These are phyloP conservation scores for Leucophenga maculata DNA, from an alignment of 2,888 invertebrate genomes.

Conservation along the genomic window DNA sequence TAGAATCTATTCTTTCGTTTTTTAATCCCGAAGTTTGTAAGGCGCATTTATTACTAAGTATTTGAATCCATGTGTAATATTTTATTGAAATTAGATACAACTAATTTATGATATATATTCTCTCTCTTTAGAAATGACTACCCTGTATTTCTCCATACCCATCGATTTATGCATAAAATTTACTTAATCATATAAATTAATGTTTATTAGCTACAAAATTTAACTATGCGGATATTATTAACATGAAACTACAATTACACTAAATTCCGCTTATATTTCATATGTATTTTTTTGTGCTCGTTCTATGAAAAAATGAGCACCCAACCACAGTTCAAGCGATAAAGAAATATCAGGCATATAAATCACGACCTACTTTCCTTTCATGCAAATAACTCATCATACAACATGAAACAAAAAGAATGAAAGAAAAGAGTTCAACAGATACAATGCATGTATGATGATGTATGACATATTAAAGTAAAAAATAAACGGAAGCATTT, in stretches of 20 bases:
- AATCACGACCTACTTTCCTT: constrained; percentile 13
- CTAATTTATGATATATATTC: too few relatives aligned
- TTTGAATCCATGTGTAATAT: too few relatives aligned
- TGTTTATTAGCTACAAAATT: not conserved
- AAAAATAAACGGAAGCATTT: constrained; percentile 9
- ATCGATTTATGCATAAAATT: not conserved
- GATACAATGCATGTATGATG: not conserved
- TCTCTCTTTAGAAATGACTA: not conserved
- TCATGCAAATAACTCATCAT: not conserved
- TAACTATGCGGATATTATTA: not conserved
- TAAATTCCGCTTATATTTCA: not conserved
- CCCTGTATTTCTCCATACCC: not conserved
- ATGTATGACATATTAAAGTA: not conserved
- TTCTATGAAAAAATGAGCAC: too few relatives aligned
- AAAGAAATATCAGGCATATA: not conserved
- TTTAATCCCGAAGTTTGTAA: too few relatives aligned
- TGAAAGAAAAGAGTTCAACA: not conserved
- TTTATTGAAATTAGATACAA: too few relatives aligned
- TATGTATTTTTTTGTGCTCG: not conserved
- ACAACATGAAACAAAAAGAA: too few relatives aligned
- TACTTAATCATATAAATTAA: not conserved
- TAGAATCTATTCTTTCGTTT: too few relatives aligned
- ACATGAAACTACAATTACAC: not conserved
- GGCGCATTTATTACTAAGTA: too few relatives aligned
- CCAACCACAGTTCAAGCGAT: not conserved